Evolutionary conservation across 2,113 vertebrate species (phyloP), one percentile per base, ranked within the genome.

Genomic region (Eublepharis macularius): DNA sequence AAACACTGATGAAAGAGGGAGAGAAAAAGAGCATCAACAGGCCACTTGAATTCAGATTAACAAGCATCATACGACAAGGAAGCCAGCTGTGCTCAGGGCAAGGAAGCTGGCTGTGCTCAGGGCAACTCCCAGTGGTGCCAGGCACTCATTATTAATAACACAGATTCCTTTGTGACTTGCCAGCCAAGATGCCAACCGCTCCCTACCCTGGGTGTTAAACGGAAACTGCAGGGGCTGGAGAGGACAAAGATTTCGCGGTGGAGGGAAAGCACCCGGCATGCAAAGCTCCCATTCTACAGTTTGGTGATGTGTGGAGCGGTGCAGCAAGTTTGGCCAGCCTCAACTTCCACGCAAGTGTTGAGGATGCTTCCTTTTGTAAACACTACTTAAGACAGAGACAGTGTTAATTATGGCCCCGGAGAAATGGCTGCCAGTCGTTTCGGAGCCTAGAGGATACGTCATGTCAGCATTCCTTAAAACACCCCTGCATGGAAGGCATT

Each of bases 361-460:
- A 8, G 1, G 9, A 10, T 10, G 26, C 60, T 63, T 63, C 60
- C 1, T 7, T 63, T 63, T 29, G 24, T 63, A 63, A 57, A 14
- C 54, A 54, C 51, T 54, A 19, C 51, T 54, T 17, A 54, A 54
- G 51, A 54, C 19, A 57, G 19, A 43, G 9, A 29, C 12, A 13
- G 26, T 26, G 36, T 43, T 26, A 10, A 11, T 16, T 4, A 43
- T 3, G 11, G 11, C 4, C 14, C 17, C 0, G 2, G 51, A 2
- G 14, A 32, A 60, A 60, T 21, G 9, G 49, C 43, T n/a, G 54
- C 54, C 29, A 39, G 4, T 9, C 13, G 70, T n/a, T 72, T 54
- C 21, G 41, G n/a, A 34, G 13, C 2, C 51, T 10, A 14, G 3
- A 5, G 19, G 32, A 32, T 4, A 14, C 6, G 19, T 10, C 13